These are phyloP conservation scores for Spicauda simplicius DNA, from an alignment of 2,888 invertebrate genomes.

Conservation along the genomic window DNA sequence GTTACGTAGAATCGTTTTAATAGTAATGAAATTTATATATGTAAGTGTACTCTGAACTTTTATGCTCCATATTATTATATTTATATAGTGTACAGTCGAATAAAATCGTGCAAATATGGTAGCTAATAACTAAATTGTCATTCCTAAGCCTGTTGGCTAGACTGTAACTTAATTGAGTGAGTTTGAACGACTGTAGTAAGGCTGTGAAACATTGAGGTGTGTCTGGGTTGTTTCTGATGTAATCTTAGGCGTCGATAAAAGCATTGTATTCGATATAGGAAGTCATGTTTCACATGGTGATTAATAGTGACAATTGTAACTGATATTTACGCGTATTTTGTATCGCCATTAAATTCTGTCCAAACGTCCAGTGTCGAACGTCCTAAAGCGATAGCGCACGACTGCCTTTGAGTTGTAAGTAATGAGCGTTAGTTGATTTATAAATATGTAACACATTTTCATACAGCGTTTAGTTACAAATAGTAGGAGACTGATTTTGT, in stretches of 20 bases:
- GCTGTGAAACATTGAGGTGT: slow-evolving; percentile 78
- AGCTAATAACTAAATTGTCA: slow-evolving; percentile 64
- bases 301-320: slow-evolving; percentile 39
- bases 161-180: slow-evolving; percentile 67
- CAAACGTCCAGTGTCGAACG: slow-evolving; percentile 72
- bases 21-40: slow-evolving; percentile 19
- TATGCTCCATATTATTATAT: slow-evolving; percentile 17
- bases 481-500: slow-evolving; percentile 84
- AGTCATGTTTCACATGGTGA: slow-evolving; percentile 12
- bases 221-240: slow-evolving; percentile 60
- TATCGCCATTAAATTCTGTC: slow-evolving; percentile 55
- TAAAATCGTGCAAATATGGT: slow-evolving; percentile 43
- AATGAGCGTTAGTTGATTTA: slow-evolving; percentile 53
- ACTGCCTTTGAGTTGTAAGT: slow-evolving; percentile 61
- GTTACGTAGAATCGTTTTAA: background rate
- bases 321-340: slow-evolving; percentile 19
- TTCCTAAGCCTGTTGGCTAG: slow-evolving; percentile 72
- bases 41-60: slow-evolving; percentile 6
- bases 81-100: slow-evolving; percentile 19
- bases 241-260: slow-evolving; percentile 40
- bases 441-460: slow-evolving; percentile 51
- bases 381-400: slow-evolving; percentile 61
- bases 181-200: slow-evolving; percentile 78
- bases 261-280: slow-evolving; percentile 3
- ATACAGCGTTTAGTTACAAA: slow-evolving; percentile 72